Conservation (phyloP, 2,797 vertebrate species). For the Okamejei kenojei region DNA sequence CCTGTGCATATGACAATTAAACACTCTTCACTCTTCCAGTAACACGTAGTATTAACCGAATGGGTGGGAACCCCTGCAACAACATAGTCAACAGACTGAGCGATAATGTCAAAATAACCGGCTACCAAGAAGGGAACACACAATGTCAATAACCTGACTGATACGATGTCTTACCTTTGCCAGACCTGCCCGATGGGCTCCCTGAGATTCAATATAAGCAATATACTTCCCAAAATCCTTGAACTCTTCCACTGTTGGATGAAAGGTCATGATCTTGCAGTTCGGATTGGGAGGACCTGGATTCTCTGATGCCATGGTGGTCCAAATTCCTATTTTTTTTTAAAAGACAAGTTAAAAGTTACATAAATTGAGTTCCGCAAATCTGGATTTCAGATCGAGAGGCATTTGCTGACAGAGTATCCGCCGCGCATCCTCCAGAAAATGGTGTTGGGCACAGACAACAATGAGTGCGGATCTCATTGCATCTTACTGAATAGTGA, state of each 20-base stretch:
- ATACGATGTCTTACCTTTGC: constrained; percentile 61
- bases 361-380: background rate
- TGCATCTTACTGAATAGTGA: too few species aligned
- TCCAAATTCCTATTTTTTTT: background rate
- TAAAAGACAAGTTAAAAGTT: background rate
- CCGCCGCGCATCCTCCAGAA: background rate
- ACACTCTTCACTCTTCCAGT: background rate
- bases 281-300: constrained; percentile 71
- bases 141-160: background rate
- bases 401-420: background rate
- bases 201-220: constrained; percentile 83
- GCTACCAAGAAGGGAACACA: background rate
- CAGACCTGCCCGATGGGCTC: constrained; percentile 84
- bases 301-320: constrained; percentile 57
- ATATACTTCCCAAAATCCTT: constrained; percentile 84
- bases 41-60: background rate
- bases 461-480: too few species aligned
- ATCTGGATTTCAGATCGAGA: background rate
- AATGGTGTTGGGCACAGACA: too few species aligned
- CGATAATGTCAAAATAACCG: background rate
- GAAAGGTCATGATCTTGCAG: constrained; percentile 96
- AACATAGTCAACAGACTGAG: background rate
- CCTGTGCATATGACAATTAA: too few species aligned
- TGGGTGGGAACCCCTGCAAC: background rate
- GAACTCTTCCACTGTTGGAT: constrained; percentile 87